Conservation (phyloP, 1,140 invertebrate species). For the Drosophila nasuta region DNA sequence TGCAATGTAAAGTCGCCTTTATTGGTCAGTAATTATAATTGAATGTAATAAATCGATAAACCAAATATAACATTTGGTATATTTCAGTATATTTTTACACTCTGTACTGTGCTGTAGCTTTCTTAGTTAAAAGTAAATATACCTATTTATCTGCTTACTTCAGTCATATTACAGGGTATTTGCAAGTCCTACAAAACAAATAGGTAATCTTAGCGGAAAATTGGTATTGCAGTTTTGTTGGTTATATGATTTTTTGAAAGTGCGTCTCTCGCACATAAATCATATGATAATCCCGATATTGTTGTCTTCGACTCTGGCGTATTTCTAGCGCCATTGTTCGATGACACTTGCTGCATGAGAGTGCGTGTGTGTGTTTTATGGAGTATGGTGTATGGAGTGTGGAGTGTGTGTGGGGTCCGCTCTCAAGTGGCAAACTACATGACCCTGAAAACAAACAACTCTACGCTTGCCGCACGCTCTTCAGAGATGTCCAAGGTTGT, state of each 20-base stretch:
- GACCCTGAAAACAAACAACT: constrained; percentile 52
- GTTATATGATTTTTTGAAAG: constrained; percentile 69
- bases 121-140: no score
- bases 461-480: neutral
- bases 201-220: constrained; percentile 22
- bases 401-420: constrained; percentile 48
- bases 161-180: constrained; percentile 1
- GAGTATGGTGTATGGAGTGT: neutral
- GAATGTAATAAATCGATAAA: no score
- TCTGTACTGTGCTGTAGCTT: no score
- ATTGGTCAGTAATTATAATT: no score
- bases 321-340: constrained; percentile 48
- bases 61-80: no score
- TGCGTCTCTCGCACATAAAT: constrained; percentile 68
- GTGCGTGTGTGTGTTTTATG: constrained; percentile 11
- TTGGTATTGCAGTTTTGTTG: constrained; percentile 34
- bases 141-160: no score
- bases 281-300: constrained; percentile 72
- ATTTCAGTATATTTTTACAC: no score
- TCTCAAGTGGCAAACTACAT: constrained; percentile 29
- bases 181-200: constrained; percentile 6
- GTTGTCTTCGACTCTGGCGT: constrained; percentile 31
- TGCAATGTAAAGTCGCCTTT: no score
- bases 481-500: constrained; percentile 43
- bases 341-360: constrained; percentile 59